These are phyloP conservation scores for Pantherophis guttatus DNA, from an alignment of 2,113 vertebrate species.

Conservation along the genomic window DNA sequence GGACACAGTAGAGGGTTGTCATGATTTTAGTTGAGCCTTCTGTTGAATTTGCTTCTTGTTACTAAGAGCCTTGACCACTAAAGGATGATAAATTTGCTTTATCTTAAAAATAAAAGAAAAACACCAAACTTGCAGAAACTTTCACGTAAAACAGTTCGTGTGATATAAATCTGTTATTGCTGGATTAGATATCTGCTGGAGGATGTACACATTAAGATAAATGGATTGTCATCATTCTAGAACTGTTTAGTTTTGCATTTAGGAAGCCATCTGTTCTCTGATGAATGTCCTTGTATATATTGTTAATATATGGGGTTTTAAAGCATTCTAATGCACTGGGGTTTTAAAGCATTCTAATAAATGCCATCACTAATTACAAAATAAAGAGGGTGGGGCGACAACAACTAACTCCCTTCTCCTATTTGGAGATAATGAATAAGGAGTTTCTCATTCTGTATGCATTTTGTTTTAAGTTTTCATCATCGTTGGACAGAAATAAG, in stretches of 20 bases:
- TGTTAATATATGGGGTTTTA: constrained; percentile 38
- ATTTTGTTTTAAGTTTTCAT: background rate
- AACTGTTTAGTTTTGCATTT: constrained; percentile 68
- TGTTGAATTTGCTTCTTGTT: background rate
- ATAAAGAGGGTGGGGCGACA: constrained; percentile 7
- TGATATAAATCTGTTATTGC: constrained; percentile 54
- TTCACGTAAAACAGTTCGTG: constrained; percentile 47
- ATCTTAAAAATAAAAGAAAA: background rate
- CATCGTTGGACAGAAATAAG: background rate
- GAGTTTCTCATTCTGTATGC: background rate
- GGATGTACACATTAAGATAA: constrained; percentile 74
- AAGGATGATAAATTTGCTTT: background rate
- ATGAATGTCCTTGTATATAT: constrained; percentile 65
- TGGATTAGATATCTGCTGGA: constrained; percentile 66
- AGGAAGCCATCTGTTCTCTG: constrained; percentile 72
- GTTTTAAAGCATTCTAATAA: constrained; percentile 59
- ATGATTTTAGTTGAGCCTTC: background rate
- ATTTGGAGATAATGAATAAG: constrained; percentile 23
- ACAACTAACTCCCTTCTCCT: rapidly evolving
- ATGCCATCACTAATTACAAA: constrained; percentile 44
- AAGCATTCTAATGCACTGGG: constrained; percentile 59
- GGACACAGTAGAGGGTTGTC: background rate
- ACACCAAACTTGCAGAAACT: constrained; percentile 9
- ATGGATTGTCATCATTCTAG: constrained; percentile 71
- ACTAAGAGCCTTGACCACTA: constrained; percentile 20